A percentile compares a stretch with the other conserved stretches of the same genome.
Conservation (phyloP, 2,888 invertebrate genomes). For the Eubasilissa splendida region DNA sequence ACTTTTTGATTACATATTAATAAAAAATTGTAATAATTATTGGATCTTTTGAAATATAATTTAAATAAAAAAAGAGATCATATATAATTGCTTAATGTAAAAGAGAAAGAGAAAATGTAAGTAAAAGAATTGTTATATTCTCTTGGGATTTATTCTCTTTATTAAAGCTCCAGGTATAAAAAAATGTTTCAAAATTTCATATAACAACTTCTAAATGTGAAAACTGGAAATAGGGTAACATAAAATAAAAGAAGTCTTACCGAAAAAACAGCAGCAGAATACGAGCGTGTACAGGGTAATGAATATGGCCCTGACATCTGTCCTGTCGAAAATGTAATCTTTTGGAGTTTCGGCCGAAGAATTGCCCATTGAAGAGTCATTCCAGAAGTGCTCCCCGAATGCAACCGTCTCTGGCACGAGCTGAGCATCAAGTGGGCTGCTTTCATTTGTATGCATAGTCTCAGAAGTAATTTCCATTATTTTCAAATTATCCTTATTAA, state of each 20-base stretch:
- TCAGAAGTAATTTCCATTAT: background rate
- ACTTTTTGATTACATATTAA: too few species aligned
- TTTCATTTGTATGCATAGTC: slow-evolving; percentile 34
- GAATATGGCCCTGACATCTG: slow-evolving; percentile 81
- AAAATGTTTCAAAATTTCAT: too few species aligned
- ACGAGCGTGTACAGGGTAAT: slow-evolving; percentile 84
- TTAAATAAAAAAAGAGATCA: too few species aligned
- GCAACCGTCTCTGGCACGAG: slow-evolving; percentile 16
- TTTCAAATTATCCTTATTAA: slow-evolving; percentile 7
- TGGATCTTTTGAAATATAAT: too few species aligned
- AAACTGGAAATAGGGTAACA: too few species aligned
- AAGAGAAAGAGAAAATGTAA: too few species aligned
- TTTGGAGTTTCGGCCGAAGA: slow-evolving; percentile 59
- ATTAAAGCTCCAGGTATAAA: too few species aligned
- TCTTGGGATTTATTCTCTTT: too few species aligned
- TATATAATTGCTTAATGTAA: too few species aligned
- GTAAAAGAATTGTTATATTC: too few species aligned
- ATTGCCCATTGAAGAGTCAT: slow-evolving; percentile 12
- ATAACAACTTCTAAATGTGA: too few species aligned
- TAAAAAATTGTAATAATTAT: too few species aligned
- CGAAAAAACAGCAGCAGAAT: slow-evolving; percentile 87
- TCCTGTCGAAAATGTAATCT: slow-evolving; percentile 84
- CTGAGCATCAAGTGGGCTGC: background rate
- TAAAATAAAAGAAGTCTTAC: slow-evolving; percentile 71
- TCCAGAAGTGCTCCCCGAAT: slow-evolving; percentile 4